These are phyloP conservation scores for Tuberolachnus salignus DNA, from an alignment of 2,888 invertebrate species.

Conservation along the genomic window DNA sequence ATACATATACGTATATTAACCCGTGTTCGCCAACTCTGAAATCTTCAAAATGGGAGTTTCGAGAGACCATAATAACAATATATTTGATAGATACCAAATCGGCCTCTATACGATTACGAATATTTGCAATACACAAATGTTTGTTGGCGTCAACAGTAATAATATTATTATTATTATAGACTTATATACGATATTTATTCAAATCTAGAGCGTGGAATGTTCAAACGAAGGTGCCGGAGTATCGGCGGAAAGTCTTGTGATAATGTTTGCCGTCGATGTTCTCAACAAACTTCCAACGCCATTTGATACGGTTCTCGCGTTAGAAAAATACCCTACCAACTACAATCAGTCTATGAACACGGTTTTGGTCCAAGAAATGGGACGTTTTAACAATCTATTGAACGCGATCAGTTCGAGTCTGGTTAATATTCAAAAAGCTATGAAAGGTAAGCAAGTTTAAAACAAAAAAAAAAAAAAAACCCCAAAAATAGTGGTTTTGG, in stretches of 20 bases:
- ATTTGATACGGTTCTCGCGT: conserved; percentile 75
- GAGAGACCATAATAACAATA: too few species aligned
- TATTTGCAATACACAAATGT: too few species aligned
- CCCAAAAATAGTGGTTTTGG: too few species aligned
- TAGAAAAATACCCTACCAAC: conserved; percentile 73
- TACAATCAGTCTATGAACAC: conserved; percentile 87
- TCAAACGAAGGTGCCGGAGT: not conserved
- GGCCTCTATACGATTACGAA: too few species aligned
- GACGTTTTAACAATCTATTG: conserved; percentile 72
- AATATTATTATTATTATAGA: too few species aligned
- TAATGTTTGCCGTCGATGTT: conserved; percentile 31
- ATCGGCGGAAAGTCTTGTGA: conserved; percentile 33
- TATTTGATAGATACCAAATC: too few species aligned
- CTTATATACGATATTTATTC: too few species aligned
- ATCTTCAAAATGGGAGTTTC: too few species aligned
- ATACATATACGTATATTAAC: too few species aligned
- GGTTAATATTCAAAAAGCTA: conserved; percentile 76
- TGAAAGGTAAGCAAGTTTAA: conserved; percentile 69
- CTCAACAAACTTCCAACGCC: conserved; percentile 65
- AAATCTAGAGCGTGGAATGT: conserved; percentile 21
- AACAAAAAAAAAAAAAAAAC: too few species aligned
- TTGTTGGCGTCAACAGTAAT: too few species aligned
- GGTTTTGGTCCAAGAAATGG: conserved; percentile 81
- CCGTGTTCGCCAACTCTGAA: too few species aligned
- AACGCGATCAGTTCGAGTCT: conserved; percentile 74